Evolutionary conservation across 2,113 vertebrate species (phyloP).

Genomic region (Melierax canorus): DNA sequence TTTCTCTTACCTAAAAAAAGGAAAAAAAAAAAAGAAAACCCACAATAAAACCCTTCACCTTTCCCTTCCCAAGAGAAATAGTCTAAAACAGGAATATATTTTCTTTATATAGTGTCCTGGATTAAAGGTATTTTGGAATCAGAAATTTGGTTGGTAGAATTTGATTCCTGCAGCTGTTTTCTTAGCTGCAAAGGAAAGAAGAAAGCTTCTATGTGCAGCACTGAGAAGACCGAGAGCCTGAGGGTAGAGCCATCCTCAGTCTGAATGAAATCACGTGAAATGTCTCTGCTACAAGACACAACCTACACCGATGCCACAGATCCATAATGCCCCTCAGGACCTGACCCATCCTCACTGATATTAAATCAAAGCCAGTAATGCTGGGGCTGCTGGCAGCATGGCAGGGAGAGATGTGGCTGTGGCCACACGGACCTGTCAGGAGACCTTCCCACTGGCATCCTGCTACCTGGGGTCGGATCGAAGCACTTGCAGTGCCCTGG

Average conservation of each 20-base stretch:
- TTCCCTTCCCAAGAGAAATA: slow-evolving; percentile 8
- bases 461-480: neutral
- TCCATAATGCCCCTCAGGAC: neutral
- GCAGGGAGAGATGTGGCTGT: fast-evolving
- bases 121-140: neutral
- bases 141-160: neutral
- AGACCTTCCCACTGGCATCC: neutral
- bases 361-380: neutral
- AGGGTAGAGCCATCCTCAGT: neutral
- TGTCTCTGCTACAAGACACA: neutral
- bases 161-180: neutral
- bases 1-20: neutral
- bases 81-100: neutral
- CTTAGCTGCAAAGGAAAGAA: neutral
- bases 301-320: neutral
- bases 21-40: neutral
- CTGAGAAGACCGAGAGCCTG: neutral
- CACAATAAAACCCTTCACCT: neutral
- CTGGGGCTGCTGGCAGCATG: neutral
- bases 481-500: neutral
- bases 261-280: neutral
- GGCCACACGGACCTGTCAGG: neutral
- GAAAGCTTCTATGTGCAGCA: neutral
- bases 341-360: neutral
- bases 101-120: neutral